A percentile compares a stretch with the other conserved stretches of the same genome.
Evolutionary conservation across 2,113 vertebrate genomes (phyloP).

Genomic region (Stictonetta naevosa): DNA sequence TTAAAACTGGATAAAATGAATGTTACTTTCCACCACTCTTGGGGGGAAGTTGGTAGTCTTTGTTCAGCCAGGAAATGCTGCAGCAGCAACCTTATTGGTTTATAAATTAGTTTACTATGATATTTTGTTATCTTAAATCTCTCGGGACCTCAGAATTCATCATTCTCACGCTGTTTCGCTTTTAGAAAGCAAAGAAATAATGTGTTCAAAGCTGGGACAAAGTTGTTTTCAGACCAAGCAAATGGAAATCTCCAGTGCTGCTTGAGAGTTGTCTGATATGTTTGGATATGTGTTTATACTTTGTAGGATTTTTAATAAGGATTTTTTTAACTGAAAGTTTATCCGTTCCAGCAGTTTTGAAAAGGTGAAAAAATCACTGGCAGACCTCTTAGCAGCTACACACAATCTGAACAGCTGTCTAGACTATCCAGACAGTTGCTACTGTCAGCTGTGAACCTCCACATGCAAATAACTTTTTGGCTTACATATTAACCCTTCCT

Average conservation of each 20-base stretch:
- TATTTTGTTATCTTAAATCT: neutral
- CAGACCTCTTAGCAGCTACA: constrained; percentile 55
- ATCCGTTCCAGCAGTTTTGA: constrained; percentile 69
- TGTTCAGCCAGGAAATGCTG: neutral
- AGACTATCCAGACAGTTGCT: constrained; percentile 80
- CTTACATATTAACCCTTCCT: constrained; percentile 74
- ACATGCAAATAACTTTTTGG: constrained; percentile 73
- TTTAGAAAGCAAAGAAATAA: constrained; percentile 31
- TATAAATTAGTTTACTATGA: neutral
- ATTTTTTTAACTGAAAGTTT: constrained; percentile 4
- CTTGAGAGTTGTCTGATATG: neutral
- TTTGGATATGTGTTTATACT: neutral
- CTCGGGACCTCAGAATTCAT: neutral
- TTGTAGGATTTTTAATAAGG: neutral
- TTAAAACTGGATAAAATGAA: neutral
- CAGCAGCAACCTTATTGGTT: neutral
- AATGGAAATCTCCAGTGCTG: neutral
- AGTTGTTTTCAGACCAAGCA: neutral
- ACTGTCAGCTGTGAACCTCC: constrained; percentile 79
- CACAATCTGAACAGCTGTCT: constrained; percentile 80
- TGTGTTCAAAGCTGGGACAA: neutral
- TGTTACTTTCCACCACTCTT: neutral
- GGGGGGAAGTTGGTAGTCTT: neutral
- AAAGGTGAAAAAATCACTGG: constrained; percentile 75
- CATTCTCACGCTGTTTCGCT: neutral